A percentile compares a stretch with the other conserved stretches of the same genome.
Evolutionary conservation across 2,113 vertebrate species (phyloP).

Genomic region (Aramus guarauna): DNA sequence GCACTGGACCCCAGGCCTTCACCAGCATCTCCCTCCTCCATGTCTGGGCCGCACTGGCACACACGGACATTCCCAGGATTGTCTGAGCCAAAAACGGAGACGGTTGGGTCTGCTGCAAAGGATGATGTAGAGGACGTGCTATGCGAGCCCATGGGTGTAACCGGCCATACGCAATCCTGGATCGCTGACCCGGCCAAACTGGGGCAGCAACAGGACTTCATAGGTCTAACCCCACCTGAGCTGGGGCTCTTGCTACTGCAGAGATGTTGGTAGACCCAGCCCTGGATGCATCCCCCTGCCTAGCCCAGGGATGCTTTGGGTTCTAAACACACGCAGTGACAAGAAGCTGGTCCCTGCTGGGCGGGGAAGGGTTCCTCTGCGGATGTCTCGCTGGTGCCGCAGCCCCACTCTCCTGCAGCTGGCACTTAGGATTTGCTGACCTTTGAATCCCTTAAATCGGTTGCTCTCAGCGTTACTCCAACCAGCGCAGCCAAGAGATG

Average conservation of each 20-base stretch:
- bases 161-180: rapidly evolving
- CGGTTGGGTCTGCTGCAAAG: background rate
- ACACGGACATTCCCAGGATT: rapidly evolving
- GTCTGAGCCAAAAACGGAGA: background rate
- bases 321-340: background rate
- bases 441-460: background rate
- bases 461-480: background rate
- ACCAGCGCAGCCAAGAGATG: background rate
- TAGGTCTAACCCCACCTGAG: background rate
- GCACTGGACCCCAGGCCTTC: background rate
- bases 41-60: background rate
- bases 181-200: rapidly evolving
- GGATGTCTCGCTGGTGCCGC: background rate
- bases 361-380: background rate
- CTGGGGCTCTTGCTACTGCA: background rate
- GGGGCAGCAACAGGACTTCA: background rate
- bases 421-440: slow-evolving; percentile 20
- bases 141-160: rapidly evolving
- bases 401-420: background rate
- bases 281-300: too few species aligned
- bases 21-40: background rate
- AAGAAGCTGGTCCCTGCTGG: background rate
- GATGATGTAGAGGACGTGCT: background rate
- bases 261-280: background rate
- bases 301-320: background rate